Percentiles rank a stretch among this genome's conserved stretches.
These are phyloP conservation scores for Sciurus carolinensis DNA, from an alignment of 2,797 vertebrate species.

Conservation along the genomic window DNA sequence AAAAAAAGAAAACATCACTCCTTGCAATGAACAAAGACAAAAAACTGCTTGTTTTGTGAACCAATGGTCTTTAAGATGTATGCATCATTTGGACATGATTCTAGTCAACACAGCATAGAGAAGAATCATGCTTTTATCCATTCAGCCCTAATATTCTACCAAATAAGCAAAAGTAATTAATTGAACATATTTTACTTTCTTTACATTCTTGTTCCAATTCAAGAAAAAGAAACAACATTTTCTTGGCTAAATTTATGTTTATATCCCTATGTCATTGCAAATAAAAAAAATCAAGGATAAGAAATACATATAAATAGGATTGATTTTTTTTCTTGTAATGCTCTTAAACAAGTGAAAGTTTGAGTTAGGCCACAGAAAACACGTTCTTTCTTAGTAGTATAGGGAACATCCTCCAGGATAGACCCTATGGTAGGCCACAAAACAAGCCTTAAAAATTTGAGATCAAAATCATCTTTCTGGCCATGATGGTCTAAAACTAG, in stretches of 20 bases:
- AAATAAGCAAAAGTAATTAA: not conserved
- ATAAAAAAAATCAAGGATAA: slow-evolving; percentile 52
- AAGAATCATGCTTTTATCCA: not conserved
- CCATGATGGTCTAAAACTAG: not conserved
- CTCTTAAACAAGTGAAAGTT: not conserved
- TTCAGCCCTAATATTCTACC: not conserved
- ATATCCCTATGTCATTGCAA: not conserved
- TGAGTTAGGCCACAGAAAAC: not conserved
- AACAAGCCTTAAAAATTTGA: not conserved
- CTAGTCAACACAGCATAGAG: not conserved
- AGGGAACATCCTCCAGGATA: not conserved
- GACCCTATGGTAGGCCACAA: not conserved
- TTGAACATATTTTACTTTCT: not conserved
- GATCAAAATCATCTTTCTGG: not conserved
- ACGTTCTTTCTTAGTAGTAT: not conserved
- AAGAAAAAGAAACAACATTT: slow-evolving; percentile 34
- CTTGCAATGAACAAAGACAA: slow-evolving; percentile 8
- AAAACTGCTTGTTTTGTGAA: slow-evolving; percentile 27
- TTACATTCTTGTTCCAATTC: slow-evolving; percentile 8
- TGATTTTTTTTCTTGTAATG: slow-evolving; percentile 16
- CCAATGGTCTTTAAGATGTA: not conserved
- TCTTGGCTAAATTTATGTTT: not conserved
- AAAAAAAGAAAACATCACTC: not conserved
- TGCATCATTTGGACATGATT: not conserved
- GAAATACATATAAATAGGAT: not conserved